phyloP scores from a whole-genome alignment of 2,113 vertebrate genomes.

The Corydoras maculifer region DNA sequence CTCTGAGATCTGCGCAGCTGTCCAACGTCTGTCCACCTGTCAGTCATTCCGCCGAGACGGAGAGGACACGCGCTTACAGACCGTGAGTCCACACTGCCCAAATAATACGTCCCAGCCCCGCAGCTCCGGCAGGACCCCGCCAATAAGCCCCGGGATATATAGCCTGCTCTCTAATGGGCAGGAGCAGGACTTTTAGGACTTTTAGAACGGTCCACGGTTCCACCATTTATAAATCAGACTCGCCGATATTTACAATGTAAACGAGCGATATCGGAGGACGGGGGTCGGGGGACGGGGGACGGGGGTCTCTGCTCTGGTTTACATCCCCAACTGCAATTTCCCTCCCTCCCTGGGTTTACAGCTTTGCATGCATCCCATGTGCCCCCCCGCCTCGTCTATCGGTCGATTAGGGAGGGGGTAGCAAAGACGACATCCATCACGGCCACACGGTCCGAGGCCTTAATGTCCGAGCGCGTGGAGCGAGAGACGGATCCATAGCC shows the following conservation, averaged over 20 bases:
- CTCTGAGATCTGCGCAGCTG: constrained; percentile 57
- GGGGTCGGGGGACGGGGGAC: too few relatives aligned
- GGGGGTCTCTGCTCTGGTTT: constrained; percentile 66
- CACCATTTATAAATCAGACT: constrained; percentile 70
- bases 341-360: constrained; percentile 17
- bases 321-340: constrained; percentile 52
- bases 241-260: constrained; percentile 73
- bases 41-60: too few relatives aligned
- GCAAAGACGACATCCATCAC: constrained; percentile 63
- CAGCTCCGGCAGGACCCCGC: constrained; percentile 49
- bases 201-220: constrained; percentile 51
- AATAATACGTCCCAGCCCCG: constrained; percentile 43
- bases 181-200: constrained; percentile 44
- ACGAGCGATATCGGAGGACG: constrained; percentile 32
- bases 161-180: constrained; percentile 58
- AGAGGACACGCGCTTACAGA: too few relatives aligned
- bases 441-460: constrained; percentile 46
- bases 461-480: not conserved
- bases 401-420: constrained; percentile 59
- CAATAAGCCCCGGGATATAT: constrained; percentile 56
- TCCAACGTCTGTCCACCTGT: constrained; percentile 47
- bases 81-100: constrained; percentile 46
- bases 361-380: constrained; percentile 19
- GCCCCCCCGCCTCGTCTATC: constrained; percentile 39
- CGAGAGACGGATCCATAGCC: constrained; percentile 1